Evolutionary conservation across 2,113 vertebrate genomes (phyloP).

Genomic region (Campylomormyrus tamandua): DNA sequence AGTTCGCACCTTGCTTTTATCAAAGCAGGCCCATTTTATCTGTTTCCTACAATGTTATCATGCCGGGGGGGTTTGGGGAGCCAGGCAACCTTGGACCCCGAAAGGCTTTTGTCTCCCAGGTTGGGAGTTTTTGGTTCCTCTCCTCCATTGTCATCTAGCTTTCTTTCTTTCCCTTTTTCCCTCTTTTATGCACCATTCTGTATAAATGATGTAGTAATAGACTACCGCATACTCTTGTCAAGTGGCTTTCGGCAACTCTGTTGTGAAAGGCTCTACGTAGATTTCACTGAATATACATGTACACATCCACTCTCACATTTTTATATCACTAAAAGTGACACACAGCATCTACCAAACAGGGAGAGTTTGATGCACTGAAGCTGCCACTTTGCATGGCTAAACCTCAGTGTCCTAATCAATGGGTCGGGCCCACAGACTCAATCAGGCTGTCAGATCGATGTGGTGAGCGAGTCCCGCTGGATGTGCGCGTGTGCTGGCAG

Average conservation of each 20-base stretch:
- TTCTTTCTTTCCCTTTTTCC: neutral
- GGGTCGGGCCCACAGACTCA: neutral
- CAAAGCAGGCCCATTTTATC: neutral
- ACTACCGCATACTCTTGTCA: neutral
- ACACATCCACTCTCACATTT: neutral
- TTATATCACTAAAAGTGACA: neutral
- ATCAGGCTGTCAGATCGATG: neutral
- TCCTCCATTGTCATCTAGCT: neutral
- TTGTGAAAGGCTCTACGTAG: neutral
- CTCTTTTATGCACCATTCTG: neutral
- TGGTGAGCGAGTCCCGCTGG: neutral
- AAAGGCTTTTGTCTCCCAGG: neutral
- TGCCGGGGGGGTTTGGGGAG: neutral
- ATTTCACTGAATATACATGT: neutral
- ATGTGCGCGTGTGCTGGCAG: neutral
- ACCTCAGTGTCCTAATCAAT: neutral
- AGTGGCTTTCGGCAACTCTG: neutral
- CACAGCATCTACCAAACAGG: neutral
- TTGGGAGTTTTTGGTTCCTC: neutral
- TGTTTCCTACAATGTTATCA: neutral
- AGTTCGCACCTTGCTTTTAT: neutral
- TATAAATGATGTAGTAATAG: neutral
- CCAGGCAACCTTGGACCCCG: neutral
- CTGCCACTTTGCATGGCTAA: neutral
- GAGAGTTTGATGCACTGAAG: neutral